These are phyloP conservation scores for Tipula confusa DNA, from an alignment of 2,888 invertebrate species.

Conservation along the genomic window DNA sequence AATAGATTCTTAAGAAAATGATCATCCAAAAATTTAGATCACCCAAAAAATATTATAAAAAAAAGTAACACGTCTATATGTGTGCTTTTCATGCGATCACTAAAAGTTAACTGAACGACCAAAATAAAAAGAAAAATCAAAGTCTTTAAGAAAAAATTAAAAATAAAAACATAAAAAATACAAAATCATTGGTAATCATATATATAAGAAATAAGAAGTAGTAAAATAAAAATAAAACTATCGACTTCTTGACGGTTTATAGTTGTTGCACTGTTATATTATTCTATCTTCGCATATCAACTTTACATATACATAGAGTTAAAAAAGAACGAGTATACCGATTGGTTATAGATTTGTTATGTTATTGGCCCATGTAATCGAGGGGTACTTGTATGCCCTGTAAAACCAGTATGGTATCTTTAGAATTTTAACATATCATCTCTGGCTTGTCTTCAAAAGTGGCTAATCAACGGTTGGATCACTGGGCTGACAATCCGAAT, in stretches of 20 bases:
- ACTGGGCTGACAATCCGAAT: too few relatives aligned
- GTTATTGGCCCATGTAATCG: too few relatives aligned
- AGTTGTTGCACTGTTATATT: not conserved
- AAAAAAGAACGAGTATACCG: too few relatives aligned
- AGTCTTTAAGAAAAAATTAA: not conserved
- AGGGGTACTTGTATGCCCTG: too few relatives aligned
- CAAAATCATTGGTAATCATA: not conserved
- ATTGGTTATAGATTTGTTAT: too few relatives aligned
- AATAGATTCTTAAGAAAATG: not conserved
- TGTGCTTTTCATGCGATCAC: not conserved
- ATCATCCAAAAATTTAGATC: not conserved
- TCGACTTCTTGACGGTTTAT: not conserved
- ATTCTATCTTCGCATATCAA: not conserved
- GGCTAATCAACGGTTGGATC: too few relatives aligned
- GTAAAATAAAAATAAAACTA: not conserved
- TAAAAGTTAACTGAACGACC: not conserved
- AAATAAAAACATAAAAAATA: not conserved
- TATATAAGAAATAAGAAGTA: not conserved
- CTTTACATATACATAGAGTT: not conserved
- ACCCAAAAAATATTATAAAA: not conserved
- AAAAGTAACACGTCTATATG: not conserved
- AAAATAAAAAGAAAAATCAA: not conserved
- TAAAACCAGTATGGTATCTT: too few relatives aligned
- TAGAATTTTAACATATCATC: too few relatives aligned
- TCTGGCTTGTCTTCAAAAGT: too few relatives aligned